phyloP scores from a whole-genome alignment of 2,888 invertebrate species.

The Leucozona laternaria region DNA sequence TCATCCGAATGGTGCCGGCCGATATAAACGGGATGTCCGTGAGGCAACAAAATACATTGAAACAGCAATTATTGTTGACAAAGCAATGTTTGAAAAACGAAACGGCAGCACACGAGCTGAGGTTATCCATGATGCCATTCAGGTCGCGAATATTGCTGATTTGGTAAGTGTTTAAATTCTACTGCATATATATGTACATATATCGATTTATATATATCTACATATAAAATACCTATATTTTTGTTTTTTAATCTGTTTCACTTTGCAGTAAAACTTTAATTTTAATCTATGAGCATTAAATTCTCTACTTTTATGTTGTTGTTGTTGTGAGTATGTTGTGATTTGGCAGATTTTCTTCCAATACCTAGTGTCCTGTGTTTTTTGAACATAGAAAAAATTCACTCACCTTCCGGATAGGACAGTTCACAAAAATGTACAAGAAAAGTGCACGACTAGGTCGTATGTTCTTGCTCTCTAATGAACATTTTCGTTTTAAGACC shows the following conservation, averaged over 20 bases:
- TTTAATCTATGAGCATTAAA: background rate
- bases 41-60: constrained; percentile 97
- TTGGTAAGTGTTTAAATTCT: constrained; percentile 88
- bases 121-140: constrained; percentile 97
- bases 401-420: too few species aligned
- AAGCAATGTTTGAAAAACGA: constrained; percentile 97
- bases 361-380: too few species aligned
- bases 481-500: too few species aligned
- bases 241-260: too few species aligned
- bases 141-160: constrained; percentile 99
- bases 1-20: constrained; percentile 82
- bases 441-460: too few species aligned
- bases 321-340: too few species aligned
- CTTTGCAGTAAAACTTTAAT: background rate
- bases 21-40: constrained; percentile 90
- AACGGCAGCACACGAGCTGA: constrained; percentile 94
- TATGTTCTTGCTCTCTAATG: too few species aligned
- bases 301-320: too few species aligned
- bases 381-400: too few species aligned
- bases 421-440: too few species aligned
- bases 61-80: constrained; percentile 97
- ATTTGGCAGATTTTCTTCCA: too few species aligned
- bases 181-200: background rate
- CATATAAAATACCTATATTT: too few species aligned
- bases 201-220: background rate